These are phyloP conservation scores for Drosophila tani DNA, from an alignment of 1,140 invertebrate genomes.

Conservation along the genomic window DNA sequence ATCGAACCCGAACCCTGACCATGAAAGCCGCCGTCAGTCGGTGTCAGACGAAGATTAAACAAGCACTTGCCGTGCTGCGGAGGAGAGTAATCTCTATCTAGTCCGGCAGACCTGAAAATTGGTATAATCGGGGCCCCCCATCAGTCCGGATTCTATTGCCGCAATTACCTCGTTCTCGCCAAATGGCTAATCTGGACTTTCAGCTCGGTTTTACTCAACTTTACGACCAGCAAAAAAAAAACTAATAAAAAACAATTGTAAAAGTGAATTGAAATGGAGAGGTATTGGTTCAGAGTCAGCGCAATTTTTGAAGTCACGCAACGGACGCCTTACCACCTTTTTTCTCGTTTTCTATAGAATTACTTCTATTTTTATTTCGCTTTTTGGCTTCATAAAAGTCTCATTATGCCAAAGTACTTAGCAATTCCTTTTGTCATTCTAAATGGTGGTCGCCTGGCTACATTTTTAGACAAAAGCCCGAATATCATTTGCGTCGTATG, in stretches of 20 bases:
- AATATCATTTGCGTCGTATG: conserved; percentile 14
- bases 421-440: conserved; percentile 43
- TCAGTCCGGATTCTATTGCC: conserved; percentile 27
- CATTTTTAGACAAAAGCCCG: conserved; percentile 10
- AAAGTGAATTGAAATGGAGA: conserved; percentile 41
- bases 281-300: conserved; percentile 23
- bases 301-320: conserved; percentile 42
- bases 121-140: neutral
- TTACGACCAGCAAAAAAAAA: conserved; percentile 12
- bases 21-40: conserved; percentile 50
- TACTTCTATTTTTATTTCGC: conserved; percentile 7
- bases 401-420: conserved; percentile 33
- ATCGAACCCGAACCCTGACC: conserved; percentile 59
- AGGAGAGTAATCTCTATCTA: neutral
- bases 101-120: conserved; percentile 10
- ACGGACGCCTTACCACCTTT: conserved; percentile 11
- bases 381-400: conserved; percentile 24
- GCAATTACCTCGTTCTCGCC: conserved; percentile 18
- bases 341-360: conserved; percentile 16
- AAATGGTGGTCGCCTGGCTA: conserved; percentile 15
- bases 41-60: conserved; percentile 15
- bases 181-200: conserved; percentile 32
- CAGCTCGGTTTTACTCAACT: conserved; percentile 28
- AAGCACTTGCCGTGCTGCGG: conserved; percentile 18
- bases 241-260: conserved; percentile 16